Percentiles rank a stretch among this genome's conserved stretches.
Evolutionary conservation across 2,797 vertebrate species (phyloP).

Genomic region (Urocyon cinereoargenteus): DNA sequence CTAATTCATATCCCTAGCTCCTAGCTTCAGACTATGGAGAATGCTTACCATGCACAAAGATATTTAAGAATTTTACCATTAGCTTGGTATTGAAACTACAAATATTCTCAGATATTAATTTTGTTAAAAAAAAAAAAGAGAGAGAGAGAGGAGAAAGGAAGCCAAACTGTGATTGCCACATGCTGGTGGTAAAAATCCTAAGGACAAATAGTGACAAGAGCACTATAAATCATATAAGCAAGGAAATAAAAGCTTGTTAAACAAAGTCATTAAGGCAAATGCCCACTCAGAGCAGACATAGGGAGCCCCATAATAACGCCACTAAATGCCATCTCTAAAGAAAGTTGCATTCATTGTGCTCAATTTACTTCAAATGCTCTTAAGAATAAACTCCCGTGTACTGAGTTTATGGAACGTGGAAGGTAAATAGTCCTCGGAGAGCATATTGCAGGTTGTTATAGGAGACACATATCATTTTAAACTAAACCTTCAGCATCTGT

Average conservation of each 20-base stretch:
- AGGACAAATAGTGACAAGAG: background rate
- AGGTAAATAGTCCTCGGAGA: slow-evolving; percentile 75
- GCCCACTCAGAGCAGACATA: slow-evolving; percentile 12
- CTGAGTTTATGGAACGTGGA: slow-evolving; percentile 58
- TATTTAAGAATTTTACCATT: background rate
- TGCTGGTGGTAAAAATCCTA: background rate
- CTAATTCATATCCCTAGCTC: background rate
- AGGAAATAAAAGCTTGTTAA: slow-evolving; percentile 64
- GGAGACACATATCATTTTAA: slow-evolving; percentile 77
- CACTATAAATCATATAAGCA: slow-evolving; percentile 50
- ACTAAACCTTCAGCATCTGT: slow-evolving; percentile 80
- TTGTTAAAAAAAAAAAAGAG: background rate
- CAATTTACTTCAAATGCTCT: slow-evolving; percentile 69
- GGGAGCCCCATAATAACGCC: slow-evolving; percentile 13
- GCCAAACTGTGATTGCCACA: background rate
- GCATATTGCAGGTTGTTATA: slow-evolving; percentile 75
- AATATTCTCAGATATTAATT: background rate
- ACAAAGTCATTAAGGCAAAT: slow-evolving; percentile 64
- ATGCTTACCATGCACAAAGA: background rate
- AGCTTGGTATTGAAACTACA: background rate
- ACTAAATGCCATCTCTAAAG: slow-evolving; percentile 66
- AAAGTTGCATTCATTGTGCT: slow-evolving; percentile 29
- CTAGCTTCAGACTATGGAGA: background rate
- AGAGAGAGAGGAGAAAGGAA: background rate
- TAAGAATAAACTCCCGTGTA: slow-evolving; percentile 50